Conservation (phyloP, 1,140 invertebrate genomes). For the Ylistrum balloti region DNA sequence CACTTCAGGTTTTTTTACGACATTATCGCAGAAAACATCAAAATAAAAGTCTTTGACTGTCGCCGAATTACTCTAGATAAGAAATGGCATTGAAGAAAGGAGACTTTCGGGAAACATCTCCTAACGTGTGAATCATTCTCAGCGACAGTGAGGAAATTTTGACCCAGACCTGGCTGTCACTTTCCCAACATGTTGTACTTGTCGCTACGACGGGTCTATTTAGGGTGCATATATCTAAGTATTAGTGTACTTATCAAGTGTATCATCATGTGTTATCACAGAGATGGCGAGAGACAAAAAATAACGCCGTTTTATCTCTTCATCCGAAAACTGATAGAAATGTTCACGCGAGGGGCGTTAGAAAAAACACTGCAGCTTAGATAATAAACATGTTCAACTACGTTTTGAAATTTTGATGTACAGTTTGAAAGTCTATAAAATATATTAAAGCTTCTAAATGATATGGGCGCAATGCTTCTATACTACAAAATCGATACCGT, state of each 20-base stretch:
- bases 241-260: not conserved
- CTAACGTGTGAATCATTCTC: not conserved
- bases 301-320: not conserved
- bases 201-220: not conserved
- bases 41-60: too few species aligned
- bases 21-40: too few species aligned
- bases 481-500: not conserved
- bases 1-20: too few species aligned
- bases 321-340: not conserved
- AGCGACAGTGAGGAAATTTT: not conserved
- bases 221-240: not conserved
- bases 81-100: too few species aligned
- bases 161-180: not conserved
- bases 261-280: constrained; percentile 6
- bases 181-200: not conserved
- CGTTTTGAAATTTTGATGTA: constrained; percentile 29
- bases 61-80: not conserved
- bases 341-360: not conserved
- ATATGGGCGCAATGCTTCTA: not conserved
- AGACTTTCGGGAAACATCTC: not conserved
- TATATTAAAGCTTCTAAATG: not conserved
- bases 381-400: not conserved
- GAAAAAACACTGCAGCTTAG: not conserved
- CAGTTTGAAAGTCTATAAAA: constrained; percentile 3
- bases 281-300: not conserved